A percentile compares a stretch with the other conserved stretches of the same genome.
These are phyloP conservation scores for Herminia tarsipennalis DNA, from an alignment of 2,888 invertebrate species.

Conservation along the genomic window DNA sequence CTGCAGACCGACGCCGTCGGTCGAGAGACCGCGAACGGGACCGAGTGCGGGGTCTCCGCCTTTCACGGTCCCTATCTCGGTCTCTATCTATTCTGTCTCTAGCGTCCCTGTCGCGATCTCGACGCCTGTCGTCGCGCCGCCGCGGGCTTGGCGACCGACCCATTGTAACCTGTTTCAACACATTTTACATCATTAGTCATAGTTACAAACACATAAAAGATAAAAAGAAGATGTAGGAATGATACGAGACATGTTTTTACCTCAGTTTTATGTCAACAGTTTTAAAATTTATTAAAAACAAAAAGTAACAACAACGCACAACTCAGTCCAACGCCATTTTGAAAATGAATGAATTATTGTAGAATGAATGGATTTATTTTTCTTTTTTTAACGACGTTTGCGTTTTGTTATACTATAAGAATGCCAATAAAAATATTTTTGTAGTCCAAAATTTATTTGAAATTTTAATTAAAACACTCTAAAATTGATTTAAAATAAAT, in stretches of 20 bases:
- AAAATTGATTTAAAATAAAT: too few species aligned
- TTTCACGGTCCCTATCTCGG: constrained; percentile 74
- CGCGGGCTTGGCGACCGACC: constrained; percentile 82
- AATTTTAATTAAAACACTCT: too few species aligned
- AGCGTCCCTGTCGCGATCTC: constrained; percentile 41
- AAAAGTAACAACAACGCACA: constrained; percentile 69
- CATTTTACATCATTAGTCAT: constrained; percentile 10
- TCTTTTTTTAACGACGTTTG: constrained; percentile 29
- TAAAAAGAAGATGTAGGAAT: background rate
- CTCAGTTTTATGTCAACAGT: constrained; percentile 70
- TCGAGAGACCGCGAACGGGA: constrained; percentile 77
- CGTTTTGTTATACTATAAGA: constrained; percentile 44
- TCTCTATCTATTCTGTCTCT: constrained; percentile 44
- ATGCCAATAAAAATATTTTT: too few species aligned
- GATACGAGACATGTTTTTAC: constrained; percentile 50
- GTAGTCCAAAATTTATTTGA: too few species aligned
- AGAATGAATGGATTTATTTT: constrained; percentile 31
- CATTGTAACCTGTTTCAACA: constrained; percentile 61
- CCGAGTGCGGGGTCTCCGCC: constrained; percentile 71
- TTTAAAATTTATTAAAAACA: constrained; percentile 73
- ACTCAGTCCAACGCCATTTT: constrained; percentile 80
- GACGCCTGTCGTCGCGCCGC: constrained; percentile 74
- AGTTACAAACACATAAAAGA: background rate
- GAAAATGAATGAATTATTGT: constrained; percentile 38
- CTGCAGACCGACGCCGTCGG: constrained; percentile 77